Evolutionary conservation across 2,797 vertebrate genomes (phyloP).

Genomic region (Hippoglossus hippoglossus): DNA sequence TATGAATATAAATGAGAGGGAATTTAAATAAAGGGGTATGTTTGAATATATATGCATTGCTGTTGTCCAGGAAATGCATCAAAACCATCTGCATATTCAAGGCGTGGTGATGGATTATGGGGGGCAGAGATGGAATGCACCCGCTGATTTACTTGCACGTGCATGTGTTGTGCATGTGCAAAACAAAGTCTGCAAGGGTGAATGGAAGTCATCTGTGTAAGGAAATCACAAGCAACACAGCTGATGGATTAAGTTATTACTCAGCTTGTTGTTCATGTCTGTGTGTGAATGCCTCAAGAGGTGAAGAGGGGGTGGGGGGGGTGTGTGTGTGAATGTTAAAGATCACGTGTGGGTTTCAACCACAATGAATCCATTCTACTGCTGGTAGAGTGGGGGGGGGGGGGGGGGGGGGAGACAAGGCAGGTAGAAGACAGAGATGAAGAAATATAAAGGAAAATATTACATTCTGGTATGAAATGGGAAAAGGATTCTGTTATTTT

Average conservation of each 20-base stretch:
- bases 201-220: conserved; percentile 44
- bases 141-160: neutral
- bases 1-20: conserved; percentile 70
- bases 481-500: too few relatives aligned
- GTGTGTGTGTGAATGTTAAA: conserved; percentile 35
- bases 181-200: conserved; percentile 36
- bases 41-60: conserved; percentile 59
- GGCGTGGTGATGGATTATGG: conserved; percentile 57
- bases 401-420: too few relatives aligned
- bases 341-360: conserved; percentile 76
- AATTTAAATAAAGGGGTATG: conserved; percentile 67
- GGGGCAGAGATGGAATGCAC: conserved; percentile 27
- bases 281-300: conserved; percentile 52
- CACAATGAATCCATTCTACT: conserved; percentile 82
- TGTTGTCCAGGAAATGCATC: conserved; percentile 43
- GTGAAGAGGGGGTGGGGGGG: neutral
- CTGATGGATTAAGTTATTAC: conserved; percentile 37
- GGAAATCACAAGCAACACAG: conserved; percentile 9
- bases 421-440: neutral
- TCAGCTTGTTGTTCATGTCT: conserved; percentile 10
- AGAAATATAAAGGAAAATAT: neutral
- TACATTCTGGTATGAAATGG: neutral
- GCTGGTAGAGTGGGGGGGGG: conserved; percentile 42
- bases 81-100: conserved; percentile 60
- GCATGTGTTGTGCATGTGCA: conserved; percentile 1